phyloP scores from a whole-genome alignment of 2,797 vertebrate species.

The Pampus argenteus region DNA sequence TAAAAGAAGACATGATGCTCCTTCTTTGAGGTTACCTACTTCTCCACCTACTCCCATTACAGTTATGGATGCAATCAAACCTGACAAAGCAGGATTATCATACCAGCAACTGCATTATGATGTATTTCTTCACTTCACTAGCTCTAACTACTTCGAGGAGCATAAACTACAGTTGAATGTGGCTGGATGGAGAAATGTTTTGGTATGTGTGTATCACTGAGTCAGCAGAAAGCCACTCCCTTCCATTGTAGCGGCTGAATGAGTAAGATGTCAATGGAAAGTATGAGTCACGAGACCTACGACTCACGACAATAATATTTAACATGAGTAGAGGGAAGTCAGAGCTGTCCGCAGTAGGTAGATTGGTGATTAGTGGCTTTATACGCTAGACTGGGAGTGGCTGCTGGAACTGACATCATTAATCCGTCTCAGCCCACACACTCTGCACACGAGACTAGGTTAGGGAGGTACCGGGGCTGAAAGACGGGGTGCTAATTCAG shows the following conservation, averaged over 20 bases:
- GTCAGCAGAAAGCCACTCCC: conserved; percentile 71
- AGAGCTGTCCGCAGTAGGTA: conserved; percentile 52
- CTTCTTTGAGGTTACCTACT: not conserved
- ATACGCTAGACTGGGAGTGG: conserved; percentile 75
- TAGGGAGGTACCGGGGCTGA: conserved; percentile 62
- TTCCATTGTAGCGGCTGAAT: conserved; percentile 71
- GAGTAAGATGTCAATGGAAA: conserved; percentile 75
- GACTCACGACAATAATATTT: conserved; percentile 79
- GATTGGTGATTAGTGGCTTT: conserved; percentile 74
- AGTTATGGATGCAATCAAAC: conserved; percentile 1
- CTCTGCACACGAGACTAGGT: conserved; percentile 62
- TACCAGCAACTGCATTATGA: not conserved
- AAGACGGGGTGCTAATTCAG: conserved; percentile 61
- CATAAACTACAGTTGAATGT: conserved; percentile 24
- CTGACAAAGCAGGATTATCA: not conserved
- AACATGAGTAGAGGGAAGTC: conserved; percentile 48
- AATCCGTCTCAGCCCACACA: conserved; percentile 70
- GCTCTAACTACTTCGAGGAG: not conserved
- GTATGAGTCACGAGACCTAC: conserved; percentile 73
- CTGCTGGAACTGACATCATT: conserved; percentile 70
- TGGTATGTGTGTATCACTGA: conserved; percentile 51
- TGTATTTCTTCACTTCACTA: not conserved
- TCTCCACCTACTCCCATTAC: not conserved
- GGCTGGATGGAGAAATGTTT: conserved; percentile 43
- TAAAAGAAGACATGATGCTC: not conserved